Percentiles rank a stretch among this genome's conserved stretches.
Evolutionary conservation across 2,888 invertebrate genomes (phyloP).

Genomic region (Eudasyphora cyanicolor): DNA sequence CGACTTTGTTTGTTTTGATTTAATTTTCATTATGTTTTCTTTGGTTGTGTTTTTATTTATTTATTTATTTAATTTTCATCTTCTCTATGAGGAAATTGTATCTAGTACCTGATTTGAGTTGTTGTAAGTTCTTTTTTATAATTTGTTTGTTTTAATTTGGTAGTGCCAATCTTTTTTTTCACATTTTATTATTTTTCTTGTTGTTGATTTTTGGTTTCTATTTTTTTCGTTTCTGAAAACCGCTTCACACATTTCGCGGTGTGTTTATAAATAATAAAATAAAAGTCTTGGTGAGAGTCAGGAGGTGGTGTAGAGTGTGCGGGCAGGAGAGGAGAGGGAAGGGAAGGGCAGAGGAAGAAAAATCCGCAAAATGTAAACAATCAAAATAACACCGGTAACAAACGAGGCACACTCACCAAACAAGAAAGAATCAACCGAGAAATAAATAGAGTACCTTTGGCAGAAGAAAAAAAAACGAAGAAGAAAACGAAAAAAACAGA

Average conservation of each 20-base stretch:
- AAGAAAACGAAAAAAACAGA: slow-evolving; percentile 42
- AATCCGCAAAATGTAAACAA: slow-evolving; percentile 78
- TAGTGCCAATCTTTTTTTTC: slow-evolving; percentile 42
- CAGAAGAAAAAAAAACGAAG: slow-evolving; percentile 7
- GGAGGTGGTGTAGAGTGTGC: too few species aligned
- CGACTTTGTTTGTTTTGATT: slow-evolving; percentile 35
- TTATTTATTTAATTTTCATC: background rate
- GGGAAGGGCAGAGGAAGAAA: slow-evolving; percentile 41
- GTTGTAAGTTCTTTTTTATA: background rate
- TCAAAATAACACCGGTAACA: slow-evolving; percentile 71
- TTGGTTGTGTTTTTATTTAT: slow-evolving; percentile 18
- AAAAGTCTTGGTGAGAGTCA: too few species aligned
- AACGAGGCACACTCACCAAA: slow-evolving; percentile 38
- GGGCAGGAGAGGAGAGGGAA: background rate
- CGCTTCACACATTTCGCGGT: slow-evolving; percentile 48
- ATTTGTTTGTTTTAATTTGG: slow-evolving; percentile 27
- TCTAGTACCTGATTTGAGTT: background rate
- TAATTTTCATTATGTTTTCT: slow-evolving; percentile 38
- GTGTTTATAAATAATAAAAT: slow-evolving; percentile 24
- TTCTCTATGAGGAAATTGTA: background rate
- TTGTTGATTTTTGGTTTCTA: too few species aligned
- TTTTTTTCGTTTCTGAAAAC: too few species aligned
- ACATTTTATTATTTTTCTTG: slow-evolving; percentile 29
- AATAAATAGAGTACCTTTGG: slow-evolving; percentile 41
- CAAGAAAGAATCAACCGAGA: slow-evolving; percentile 5